Evolutionary conservation across 2,888 invertebrate species (phyloP).

Genomic region (Lithosia quadra): DNA sequence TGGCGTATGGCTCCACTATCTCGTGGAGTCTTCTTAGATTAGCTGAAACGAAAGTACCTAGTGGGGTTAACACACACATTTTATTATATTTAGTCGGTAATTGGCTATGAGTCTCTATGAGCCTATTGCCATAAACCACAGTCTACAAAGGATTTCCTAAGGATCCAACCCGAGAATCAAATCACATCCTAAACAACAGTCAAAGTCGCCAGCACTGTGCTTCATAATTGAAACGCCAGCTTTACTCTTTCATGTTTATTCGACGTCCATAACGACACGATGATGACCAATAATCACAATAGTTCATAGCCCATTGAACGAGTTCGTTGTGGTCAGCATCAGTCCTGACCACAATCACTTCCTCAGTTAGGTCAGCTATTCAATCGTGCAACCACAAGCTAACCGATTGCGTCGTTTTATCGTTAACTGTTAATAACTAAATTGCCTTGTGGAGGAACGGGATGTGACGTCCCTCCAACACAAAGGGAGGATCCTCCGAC

Average conservation of each 20-base stretch:
- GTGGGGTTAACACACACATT: too few species aligned
- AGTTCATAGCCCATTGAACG: constrained; percentile 24
- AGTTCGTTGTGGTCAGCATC: constrained; percentile 30
- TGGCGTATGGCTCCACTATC: too few species aligned
- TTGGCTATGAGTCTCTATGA: too few species aligned
- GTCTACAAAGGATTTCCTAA: too few species aligned
- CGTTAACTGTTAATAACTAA: background rate
- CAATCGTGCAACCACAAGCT: constrained; percentile 2
- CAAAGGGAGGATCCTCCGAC: too few species aligned
- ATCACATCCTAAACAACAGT: background rate
- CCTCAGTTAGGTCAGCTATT: constrained; percentile 23
- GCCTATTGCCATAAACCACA: too few species aligned
- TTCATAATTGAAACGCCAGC: background rate
- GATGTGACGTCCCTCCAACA: too few species aligned
- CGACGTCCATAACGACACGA: background rate
- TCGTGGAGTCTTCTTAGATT: too few species aligned
- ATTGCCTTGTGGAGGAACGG: too few species aligned
- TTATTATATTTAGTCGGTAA: too few species aligned
- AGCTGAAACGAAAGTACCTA: too few species aligned
- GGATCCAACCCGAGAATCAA: background rate
- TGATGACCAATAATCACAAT: background rate
- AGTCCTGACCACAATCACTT: constrained; percentile 35
- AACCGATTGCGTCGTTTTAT: background rate
- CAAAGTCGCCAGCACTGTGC: background rate
- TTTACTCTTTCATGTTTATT: background rate